These are phyloP conservation scores for Phragmatobia fuliginosa DNA, from an alignment of 2,888 invertebrate genomes.

Conservation along the genomic window DNA sequence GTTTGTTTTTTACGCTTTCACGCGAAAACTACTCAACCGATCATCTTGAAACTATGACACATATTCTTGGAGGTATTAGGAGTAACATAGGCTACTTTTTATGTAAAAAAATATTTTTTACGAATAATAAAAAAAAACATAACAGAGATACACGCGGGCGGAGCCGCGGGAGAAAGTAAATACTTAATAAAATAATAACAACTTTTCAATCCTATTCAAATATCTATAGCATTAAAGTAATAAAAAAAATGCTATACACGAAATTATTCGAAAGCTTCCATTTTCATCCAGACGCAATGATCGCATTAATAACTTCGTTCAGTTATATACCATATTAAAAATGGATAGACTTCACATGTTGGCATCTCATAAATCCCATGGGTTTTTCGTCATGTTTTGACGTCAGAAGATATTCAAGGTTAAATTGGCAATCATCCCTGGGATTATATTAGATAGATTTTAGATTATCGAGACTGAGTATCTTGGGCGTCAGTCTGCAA, in stretches of 20 bases:
- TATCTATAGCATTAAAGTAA: too few relatives aligned
- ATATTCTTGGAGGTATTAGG: too few relatives aligned
- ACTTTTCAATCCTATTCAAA: neutral
- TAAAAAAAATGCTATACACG: too few relatives aligned
- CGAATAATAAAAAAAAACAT: too few relatives aligned
- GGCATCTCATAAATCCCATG: constrained; percentile 31
- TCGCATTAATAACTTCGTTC: neutral
- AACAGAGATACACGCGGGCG: too few relatives aligned
- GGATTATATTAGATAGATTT: constrained; percentile 10
- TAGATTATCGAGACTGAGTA: neutral
- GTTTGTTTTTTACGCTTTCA: too few relatives aligned
- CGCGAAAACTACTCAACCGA: too few relatives aligned
- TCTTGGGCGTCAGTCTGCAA: neutral
- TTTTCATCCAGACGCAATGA: neutral
- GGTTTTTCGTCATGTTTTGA: constrained; percentile 52
- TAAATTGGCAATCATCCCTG: constrained; percentile 27
- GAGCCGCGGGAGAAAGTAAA: too few relatives aligned
- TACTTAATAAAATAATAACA: neutral
- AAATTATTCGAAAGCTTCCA: neutral
- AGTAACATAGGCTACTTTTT: too few relatives aligned
- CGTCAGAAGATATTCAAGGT: constrained; percentile 25
- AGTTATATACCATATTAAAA: constrained; percentile 3
- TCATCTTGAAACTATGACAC: too few relatives aligned
- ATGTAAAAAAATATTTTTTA: too few relatives aligned
- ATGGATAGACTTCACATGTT: constrained; percentile 1